phyloP scores from a whole-genome alignment of 2,797 vertebrate genomes.

The Sebastes diploproa region DNA sequence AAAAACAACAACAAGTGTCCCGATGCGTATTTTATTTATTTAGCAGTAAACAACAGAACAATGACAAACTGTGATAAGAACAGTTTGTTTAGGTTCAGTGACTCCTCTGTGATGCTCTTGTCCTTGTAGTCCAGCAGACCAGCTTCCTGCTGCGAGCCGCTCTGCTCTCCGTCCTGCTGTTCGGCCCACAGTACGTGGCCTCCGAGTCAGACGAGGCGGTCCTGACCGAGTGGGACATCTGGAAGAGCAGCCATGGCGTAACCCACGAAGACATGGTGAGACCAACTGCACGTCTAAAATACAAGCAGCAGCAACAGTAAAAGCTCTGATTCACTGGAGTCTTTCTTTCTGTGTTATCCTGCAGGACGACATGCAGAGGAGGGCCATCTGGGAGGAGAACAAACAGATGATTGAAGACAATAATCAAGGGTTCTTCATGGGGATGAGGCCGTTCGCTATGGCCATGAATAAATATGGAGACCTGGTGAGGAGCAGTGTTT shows the following conservation, averaged over 20 bases:
- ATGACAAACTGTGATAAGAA: neutral
- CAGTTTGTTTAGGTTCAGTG: neutral
- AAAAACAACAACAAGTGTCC: neutral
- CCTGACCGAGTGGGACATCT: constrained; percentile 75
- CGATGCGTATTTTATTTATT: neutral
- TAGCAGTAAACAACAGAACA: neutral
- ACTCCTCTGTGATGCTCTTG: neutral
- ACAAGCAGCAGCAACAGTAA: neutral
- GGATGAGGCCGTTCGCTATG: constrained; percentile 76
- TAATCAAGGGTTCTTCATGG: constrained; percentile 70
- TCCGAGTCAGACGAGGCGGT: constrained; percentile 79
- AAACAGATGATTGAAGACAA: constrained; percentile 74
- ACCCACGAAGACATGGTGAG: constrained; percentile 70
- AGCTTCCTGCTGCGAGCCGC: constrained; percentile 47
- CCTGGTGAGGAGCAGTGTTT: constrained; percentile 64
- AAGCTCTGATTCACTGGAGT: neutral
- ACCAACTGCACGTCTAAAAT: neutral
- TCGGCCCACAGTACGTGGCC: constrained; percentile 29
- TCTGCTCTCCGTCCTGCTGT: constrained; percentile 64
- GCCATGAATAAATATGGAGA: constrained; percentile 86
- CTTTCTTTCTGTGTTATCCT: neutral
- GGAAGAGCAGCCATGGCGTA: constrained; percentile 76
- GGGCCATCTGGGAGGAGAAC: constrained; percentile 80
- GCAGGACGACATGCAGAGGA: constrained; percentile 75
- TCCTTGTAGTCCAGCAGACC: constrained; percentile 35